These are phyloP conservation scores for Nasonia longicornis DNA, from an alignment of 1,140 invertebrate genomes.

Conservation along the genomic window DNA sequence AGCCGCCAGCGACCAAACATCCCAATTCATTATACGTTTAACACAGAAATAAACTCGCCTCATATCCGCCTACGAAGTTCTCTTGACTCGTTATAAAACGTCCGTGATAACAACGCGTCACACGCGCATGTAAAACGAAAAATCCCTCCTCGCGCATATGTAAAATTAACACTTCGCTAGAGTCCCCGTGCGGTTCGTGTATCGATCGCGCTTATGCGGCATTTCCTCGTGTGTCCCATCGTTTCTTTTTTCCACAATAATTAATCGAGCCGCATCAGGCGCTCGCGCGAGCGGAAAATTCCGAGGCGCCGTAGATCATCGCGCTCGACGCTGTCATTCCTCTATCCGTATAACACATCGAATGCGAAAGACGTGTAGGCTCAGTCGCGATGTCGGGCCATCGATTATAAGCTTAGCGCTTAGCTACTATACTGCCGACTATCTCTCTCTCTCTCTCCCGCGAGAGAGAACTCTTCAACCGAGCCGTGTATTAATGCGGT, in stretches of 20 bases:
- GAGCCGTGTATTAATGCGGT: background rate
- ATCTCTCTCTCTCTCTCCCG: background rate
- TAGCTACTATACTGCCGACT: constrained; percentile 2
- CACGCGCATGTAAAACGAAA: background rate
- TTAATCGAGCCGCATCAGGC: constrained; percentile 3
- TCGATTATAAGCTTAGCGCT: constrained; percentile 18
- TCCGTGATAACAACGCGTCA: background rate
- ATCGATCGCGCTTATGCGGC: background rate
- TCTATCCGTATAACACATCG: background rate
- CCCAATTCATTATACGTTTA: constrained; percentile 3
- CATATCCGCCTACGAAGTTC: background rate
- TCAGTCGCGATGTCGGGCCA: background rate
- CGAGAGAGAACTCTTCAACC: background rate
- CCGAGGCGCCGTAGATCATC: constrained; percentile 28
- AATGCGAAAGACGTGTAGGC: background rate
- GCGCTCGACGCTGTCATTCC: constrained; percentile 6
- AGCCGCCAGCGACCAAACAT: background rate
- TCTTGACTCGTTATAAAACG: background rate
- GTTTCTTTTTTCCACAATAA: constrained; percentile 23
- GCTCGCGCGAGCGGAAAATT: constrained; percentile 22
- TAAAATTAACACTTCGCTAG: background rate
- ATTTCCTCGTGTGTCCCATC: background rate
- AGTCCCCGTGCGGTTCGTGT: background rate
- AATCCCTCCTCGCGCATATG: background rate
- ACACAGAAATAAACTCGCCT: background rate